phyloP scores from a whole-genome alignment of 2,797 vertebrate genomes.

The Phalloptychus januarius region DNA sequence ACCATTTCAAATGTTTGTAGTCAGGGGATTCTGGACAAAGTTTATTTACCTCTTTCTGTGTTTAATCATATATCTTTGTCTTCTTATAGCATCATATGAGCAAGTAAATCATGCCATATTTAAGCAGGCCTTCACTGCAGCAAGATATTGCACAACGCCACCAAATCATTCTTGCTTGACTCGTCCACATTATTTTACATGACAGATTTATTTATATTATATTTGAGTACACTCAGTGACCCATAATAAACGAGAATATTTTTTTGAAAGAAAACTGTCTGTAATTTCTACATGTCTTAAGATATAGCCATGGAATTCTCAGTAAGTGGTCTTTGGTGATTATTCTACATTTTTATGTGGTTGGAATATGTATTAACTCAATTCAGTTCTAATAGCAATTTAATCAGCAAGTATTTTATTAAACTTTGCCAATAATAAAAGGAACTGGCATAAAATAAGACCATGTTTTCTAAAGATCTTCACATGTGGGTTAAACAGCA shows the following conservation, averaged over 20 bases:
- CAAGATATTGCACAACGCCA: background rate
- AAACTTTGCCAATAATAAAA: background rate
- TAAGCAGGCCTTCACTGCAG: slow-evolving; percentile 1
- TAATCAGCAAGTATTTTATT: background rate
- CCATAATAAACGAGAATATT: background rate
- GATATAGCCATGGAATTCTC: background rate
- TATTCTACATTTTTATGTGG: background rate
- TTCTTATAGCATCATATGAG: background rate
- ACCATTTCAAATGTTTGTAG: background rate
- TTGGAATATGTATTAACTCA: background rate
- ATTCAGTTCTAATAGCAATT: background rate
- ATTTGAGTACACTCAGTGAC: background rate
- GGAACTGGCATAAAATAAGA: background rate
- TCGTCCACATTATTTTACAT: background rate
- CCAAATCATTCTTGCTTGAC: background rate
- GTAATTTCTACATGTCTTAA: background rate
- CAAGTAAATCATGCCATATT: slow-evolving; percentile 3
- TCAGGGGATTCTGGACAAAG: slow-evolving; percentile 37
- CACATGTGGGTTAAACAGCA: background rate
- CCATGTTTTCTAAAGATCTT: background rate
- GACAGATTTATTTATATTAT: background rate
- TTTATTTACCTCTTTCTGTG: slow-evolving; percentile 3
- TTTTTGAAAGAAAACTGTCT: background rate
- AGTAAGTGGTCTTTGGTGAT: too few species aligned
- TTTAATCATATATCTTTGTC: background rate